These are phyloP conservation scores for Archocentrus centrarchus DNA, from an alignment of 2,113 vertebrate genomes.

Conservation along the genomic window DNA sequence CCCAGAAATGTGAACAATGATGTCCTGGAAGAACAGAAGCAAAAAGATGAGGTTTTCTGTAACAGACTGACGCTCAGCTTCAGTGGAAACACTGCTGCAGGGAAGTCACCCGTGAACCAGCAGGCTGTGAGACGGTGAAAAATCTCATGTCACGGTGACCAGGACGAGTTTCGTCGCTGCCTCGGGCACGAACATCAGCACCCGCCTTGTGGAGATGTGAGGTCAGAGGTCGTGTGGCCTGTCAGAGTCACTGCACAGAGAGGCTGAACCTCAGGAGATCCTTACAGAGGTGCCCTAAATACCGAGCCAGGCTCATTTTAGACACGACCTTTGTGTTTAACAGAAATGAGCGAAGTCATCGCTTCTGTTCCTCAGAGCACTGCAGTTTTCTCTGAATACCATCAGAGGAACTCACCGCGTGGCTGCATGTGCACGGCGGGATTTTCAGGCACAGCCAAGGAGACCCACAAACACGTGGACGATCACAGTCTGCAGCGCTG, in stretches of 20 bases:
- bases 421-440: background rate
- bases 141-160: constrained; percentile 6
- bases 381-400: background rate
- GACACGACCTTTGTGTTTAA: background rate
- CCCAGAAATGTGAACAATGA: background rate
- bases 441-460: accelerated
- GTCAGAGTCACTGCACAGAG: background rate
- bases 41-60: background rate
- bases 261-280: background rate
- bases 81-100: background rate
- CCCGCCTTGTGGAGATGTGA: constrained; percentile 20
- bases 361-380: background rate
- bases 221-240: background rate
- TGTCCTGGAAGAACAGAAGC: background rate
- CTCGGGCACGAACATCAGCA: background rate
- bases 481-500: background rate
- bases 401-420: background rate
- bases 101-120: constrained; percentile 2
- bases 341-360: background rate
- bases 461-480: background rate
- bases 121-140: background rate
- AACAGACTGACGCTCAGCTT: background rate
- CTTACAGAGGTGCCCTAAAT: background rate
- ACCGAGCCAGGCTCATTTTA: constrained; percentile 20
- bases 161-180: background rate